These are phyloP conservation scores for Sarcophaga variegata DNA, from an alignment of 2,888 invertebrate genomes.

Conservation along the genomic window DNA sequence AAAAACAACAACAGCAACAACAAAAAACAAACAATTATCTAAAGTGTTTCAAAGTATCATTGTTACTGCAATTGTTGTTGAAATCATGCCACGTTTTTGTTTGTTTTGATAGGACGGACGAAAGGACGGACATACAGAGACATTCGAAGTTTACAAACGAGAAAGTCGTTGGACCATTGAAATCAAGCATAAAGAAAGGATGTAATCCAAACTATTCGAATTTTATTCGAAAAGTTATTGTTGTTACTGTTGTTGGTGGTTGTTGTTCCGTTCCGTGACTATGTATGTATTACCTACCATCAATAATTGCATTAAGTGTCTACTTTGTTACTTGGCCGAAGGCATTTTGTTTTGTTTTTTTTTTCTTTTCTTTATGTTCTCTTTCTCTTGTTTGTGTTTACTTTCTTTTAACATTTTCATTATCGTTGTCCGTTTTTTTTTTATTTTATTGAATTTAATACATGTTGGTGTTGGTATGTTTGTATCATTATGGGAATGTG, in stretches of 20 bases:
- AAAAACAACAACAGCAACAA: background rate
- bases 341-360: slow-evolving; percentile 19
- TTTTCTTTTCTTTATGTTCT: no score
- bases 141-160: no score
- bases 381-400: background rate
- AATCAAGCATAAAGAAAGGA: no score
- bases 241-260: no score
- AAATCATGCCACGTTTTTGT: slow-evolving; percentile 28
- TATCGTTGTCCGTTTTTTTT: slow-evolving; percentile 16
- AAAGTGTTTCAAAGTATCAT: slow-evolving; percentile 22
- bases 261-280: background rate
- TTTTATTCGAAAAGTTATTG: no score
- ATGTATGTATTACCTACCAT: slow-evolving; percentile 13
- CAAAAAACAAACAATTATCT: slow-evolving; percentile 44
- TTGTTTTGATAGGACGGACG: background rate
- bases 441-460: background rate
- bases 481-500: background rate
- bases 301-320: slow-evolving; percentile 44
- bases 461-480: slow-evolving; percentile 10
- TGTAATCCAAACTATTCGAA: no score
- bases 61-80: slow-evolving; percentile 6
- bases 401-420: slow-evolving; percentile 28
- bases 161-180: no score
- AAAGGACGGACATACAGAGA: no score
- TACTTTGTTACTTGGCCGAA: slow-evolving; percentile 47